Evolutionary conservation across 2,113 vertebrate genomes (phyloP).

Genomic region (Peromyscus polionotus): DNA sequence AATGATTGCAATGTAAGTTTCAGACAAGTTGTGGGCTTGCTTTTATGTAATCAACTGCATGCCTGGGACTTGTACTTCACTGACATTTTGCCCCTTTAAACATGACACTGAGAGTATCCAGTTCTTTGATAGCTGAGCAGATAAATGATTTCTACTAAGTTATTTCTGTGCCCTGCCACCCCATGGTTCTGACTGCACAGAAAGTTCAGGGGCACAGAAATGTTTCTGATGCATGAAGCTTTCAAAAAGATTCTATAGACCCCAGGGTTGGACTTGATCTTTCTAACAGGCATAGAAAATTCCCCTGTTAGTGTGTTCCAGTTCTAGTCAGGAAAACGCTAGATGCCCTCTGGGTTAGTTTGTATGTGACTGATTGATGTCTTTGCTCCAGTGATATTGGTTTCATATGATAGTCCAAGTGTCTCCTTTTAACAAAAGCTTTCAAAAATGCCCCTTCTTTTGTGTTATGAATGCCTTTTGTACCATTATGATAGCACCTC

Average conservation of each 20-base stretch:
- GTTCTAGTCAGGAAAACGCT: constrained; percentile 64
- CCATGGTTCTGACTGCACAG: constrained; percentile 62
- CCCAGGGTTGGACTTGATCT: constrained; percentile 64
- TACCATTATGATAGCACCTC: background rate
- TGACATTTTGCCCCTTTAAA: constrained; percentile 69
- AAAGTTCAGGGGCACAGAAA: constrained; percentile 73
- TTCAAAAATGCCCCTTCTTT: constrained; percentile 46
- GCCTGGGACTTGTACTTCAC: constrained; percentile 63
- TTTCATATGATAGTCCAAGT: constrained; percentile 63
- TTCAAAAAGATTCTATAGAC: constrained; percentile 72
- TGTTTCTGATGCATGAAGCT: constrained; percentile 73
- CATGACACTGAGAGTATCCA: constrained; percentile 47
- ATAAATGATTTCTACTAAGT: constrained; percentile 75
- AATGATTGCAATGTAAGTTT: constrained; percentile 53
- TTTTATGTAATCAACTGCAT: constrained; percentile 73
- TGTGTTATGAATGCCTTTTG: constrained; percentile 52
- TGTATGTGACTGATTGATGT: constrained; percentile 77
- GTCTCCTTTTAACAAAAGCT: constrained; percentile 58
- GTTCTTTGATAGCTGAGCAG: constrained; percentile 72
- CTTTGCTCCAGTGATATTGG: constrained; percentile 58
- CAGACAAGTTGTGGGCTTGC: constrained; percentile 45
- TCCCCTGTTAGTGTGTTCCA: constrained; percentile 52
- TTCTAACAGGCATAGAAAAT: constrained; percentile 75
- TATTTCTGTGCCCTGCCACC: constrained; percentile 62
- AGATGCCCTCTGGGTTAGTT: constrained; percentile 62